Percentiles rank a stretch among this genome's conserved stretches.
These are phyloP conservation scores for Callithrix jacchus DNA, from an alignment of 2,113 vertebrate species.

Conservation along the genomic window DNA sequence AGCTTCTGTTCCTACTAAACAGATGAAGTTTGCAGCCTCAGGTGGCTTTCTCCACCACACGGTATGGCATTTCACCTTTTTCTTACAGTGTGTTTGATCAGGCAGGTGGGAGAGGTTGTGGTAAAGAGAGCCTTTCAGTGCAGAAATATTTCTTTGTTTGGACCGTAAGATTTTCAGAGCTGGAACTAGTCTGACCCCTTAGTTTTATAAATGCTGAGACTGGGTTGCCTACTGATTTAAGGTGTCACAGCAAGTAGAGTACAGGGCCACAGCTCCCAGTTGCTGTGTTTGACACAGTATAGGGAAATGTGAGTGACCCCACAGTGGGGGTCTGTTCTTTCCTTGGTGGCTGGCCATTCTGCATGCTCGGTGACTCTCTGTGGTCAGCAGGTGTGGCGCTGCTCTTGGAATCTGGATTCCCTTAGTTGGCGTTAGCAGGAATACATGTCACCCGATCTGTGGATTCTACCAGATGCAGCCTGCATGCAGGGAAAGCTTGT, in stretches of 20 bases:
- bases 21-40: conserved; percentile 90
- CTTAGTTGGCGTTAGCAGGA: not conserved
- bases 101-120: not conserved
- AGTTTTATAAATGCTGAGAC: not conserved
- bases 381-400: not conserved
- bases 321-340: not conserved
- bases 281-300: not conserved
- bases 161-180: not conserved
- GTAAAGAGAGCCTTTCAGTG: not conserved
- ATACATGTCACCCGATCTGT: not conserved
- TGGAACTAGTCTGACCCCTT: not conserved
- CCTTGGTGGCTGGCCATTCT: not conserved
- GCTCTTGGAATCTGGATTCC: not conserved
- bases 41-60: conserved; percentile 86
- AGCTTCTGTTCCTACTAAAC: conserved; percentile 86
- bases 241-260: not conserved
- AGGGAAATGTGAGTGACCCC: not conserved
- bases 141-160: not conserved
- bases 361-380: accelerated
- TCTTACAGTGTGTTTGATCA: accelerated
- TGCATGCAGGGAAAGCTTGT: not conserved
- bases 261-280: not conserved
- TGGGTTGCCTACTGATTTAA: not conserved
- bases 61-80: conserved; percentile 77
- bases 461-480: not conserved